These are phyloP conservation scores for Perdita meconis DNA, from an alignment of 2,888 invertebrate species.

Conservation along the genomic window DNA sequence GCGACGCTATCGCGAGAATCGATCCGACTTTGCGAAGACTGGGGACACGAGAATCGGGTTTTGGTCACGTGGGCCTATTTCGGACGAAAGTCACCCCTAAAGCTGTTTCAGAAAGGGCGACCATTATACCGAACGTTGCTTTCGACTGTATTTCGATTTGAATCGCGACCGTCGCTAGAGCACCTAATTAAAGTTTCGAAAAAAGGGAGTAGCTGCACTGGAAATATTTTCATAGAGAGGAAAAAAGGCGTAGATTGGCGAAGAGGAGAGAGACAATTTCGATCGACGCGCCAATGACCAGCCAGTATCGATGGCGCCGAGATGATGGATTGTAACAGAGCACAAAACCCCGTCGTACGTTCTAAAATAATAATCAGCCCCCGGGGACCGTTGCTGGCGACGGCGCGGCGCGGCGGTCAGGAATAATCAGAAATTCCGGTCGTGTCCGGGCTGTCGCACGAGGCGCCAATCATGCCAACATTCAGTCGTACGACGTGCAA, in stretches of 20 bases:
- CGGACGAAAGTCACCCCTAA: background rate
- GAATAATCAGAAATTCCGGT: conserved; percentile 81
- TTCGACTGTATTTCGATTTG: background rate
- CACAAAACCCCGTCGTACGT: conserved; percentile 65
- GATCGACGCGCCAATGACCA: conserved; percentile 34
- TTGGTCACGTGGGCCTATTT: conserved; percentile 16
- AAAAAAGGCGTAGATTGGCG: background rate
- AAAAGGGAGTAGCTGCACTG: background rate
- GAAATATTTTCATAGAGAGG: background rate
- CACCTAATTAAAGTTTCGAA: background rate
- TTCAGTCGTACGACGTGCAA: conserved; percentile 77
- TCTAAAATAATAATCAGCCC: conserved; percentile 77
- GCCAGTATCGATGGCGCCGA: conserved; percentile 65
- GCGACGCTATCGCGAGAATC: conserved; percentile 65
- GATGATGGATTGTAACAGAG: conserved; percentile 69
- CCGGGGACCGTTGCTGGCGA: conserved; percentile 54
- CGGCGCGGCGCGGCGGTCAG: conserved; percentile 45
- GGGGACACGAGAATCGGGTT: conserved; percentile 28
- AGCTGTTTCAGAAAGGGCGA: background rate
- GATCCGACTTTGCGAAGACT: conserved; percentile 47
- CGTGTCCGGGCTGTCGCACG: conserved; percentile 77
- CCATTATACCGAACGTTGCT: background rate
- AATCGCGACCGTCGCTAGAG: too few species aligned
- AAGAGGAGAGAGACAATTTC: conserved; percentile 35
- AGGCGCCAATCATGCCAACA: conserved; percentile 83